Evolutionary conservation across 2,113 vertebrate species (phyloP), one percentile per base, ranked within the genome.

Genomic region (Cairina moschata): DNA sequence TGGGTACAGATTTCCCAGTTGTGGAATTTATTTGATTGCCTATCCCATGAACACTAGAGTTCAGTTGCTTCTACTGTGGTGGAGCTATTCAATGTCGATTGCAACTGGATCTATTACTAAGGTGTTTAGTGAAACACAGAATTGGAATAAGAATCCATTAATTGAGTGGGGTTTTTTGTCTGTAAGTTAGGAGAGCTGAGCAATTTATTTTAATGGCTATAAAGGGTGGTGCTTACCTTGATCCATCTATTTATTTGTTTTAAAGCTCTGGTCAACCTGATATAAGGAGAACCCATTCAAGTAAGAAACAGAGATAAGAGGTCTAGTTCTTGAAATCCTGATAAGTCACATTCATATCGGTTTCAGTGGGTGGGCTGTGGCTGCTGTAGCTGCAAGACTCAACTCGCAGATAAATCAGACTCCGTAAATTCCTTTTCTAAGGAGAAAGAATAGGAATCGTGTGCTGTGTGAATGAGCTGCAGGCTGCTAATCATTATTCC

Each of bases 401-500:
- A 75, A 75, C 44, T 28, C 1, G 3, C 2, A 5, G 42, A 79
- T 74, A 93, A 86, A 76, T 84, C 62, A 68, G 58, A 62, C 1
- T 2, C 21, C 2, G 1, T 29, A 83, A 94, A 90, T 86, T 46
- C 71, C 71, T 91, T 80, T 44, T 85, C 36, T 88, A 29, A 59
- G 42, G 16, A 63, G 68, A 52, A 95, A 83, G 32, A 90, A 68
- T 54, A 81, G 23, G 17, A 81, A 86, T 25, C 0, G 0, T 52
- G 22, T 29, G 25, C 44, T 59, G 22, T 71, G 31, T 86, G 73
- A 93, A 91, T 22, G 25, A 83, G 26, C 44, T 82, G 38, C 52
- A 78, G 80, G 22, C 11, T 82, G 26, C 17, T 90, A 72, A 90
- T 86, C 76, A 60, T 52, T 48, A 73, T 92, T 82, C 62, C 25